Percentiles rank a stretch among this genome's conserved stretches.
Evolutionary conservation across 2,797 vertebrate species (phyloP).

Genomic region (Malacoctenus gilli): DNA sequence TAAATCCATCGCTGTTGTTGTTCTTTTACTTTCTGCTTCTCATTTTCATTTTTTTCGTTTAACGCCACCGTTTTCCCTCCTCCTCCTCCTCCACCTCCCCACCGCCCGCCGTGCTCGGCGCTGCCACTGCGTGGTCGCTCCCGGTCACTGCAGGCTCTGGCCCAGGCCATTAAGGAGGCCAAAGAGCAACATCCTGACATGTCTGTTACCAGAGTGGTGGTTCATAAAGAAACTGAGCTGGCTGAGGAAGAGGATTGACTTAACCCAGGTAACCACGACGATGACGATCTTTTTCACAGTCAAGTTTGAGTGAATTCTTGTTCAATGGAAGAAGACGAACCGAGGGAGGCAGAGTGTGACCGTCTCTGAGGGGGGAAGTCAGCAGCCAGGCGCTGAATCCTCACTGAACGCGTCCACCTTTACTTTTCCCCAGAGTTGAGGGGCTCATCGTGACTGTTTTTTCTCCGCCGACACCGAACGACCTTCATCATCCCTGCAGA

Average conservation of each 20-base stretch:
- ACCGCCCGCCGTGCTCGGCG: slow-evolving; percentile 64
- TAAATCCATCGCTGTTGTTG: slow-evolving; percentile 63
- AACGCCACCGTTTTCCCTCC: slow-evolving; percentile 41
- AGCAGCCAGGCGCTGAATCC: too few relatives aligned
- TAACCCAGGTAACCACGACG: slow-evolving; percentile 72
- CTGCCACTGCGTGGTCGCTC: slow-evolving; percentile 60
- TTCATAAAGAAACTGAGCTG: slow-evolving; percentile 98
- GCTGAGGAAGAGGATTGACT: slow-evolving; percentile 89
- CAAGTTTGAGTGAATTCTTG: too few relatives aligned
- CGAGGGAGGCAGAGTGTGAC: not conserved
- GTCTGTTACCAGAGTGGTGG: slow-evolving; percentile 98
- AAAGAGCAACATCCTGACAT: slow-evolving; percentile 99
- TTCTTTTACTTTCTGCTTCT: slow-evolving; percentile 60
- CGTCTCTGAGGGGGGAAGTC: slow-evolving; percentile 3
- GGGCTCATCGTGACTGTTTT: slow-evolving; percentile 50
- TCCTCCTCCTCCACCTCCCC: slow-evolving; percentile 18
- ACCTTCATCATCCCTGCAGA: too few relatives aligned
- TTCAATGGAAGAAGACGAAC: not conserved
- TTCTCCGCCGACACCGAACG: slow-evolving; percentile 42
- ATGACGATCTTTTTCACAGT: too few relatives aligned
- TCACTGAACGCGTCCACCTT: slow-evolving; percentile 22
- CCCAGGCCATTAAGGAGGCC: slow-evolving; percentile 99
- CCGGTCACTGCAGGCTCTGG: slow-evolving; percentile 87
- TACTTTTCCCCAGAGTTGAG: slow-evolving; percentile 72
- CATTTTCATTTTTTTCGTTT: slow-evolving; percentile 56